Percentiles rank a stretch among this genome's conserved stretches.
Conservation (phyloP, 2,797 vertebrate genomes). For the Clarias laeviceps region DNA sequence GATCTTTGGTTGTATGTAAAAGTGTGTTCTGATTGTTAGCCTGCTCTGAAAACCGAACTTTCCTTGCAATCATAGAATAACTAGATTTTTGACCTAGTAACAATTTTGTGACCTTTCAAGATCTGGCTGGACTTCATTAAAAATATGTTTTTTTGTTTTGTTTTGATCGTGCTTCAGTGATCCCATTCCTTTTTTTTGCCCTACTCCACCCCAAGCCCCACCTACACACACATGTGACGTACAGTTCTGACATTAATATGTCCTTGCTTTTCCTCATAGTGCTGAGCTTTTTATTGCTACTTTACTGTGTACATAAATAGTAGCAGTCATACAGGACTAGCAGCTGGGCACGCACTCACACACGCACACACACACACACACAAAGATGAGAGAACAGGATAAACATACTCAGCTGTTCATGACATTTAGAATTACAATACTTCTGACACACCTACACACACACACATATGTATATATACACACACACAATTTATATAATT, state of each 20-base stretch:
- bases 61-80: not conserved
- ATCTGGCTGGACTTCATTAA: not conserved
- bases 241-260: slow-evolving; percentile 34
- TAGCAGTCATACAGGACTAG: slow-evolving; percentile 27
- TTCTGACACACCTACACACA: slow-evolving; percentile 28
- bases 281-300: slow-evolving; percentile 27
- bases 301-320: slow-evolving; percentile 44
- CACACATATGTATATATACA: slow-evolving; percentile 33
- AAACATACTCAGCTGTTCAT: slow-evolving; percentile 38
- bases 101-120: too few species aligned
- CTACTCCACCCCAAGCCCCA: too few species aligned
- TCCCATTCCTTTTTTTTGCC: not conserved
- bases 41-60: not conserved
- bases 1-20: not conserved
- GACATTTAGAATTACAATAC: slow-evolving; percentile 39
- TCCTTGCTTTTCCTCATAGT: slow-evolving; percentile 36
- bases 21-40: not conserved
- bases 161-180: not conserved
- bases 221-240: not conserved
- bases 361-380: slow-evolving; percentile 5
- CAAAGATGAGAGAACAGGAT: slow-evolving; percentile 23
- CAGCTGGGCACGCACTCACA: not conserved
- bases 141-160: not conserved
- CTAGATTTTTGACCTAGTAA: not conserved
- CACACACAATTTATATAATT: slow-evolving; percentile 56